Evolutionary conservation across 2,888 invertebrate species (phyloP), one percentile per base, ranked within the genome.

Genomic region (Linnaemya tessellans): DNA sequence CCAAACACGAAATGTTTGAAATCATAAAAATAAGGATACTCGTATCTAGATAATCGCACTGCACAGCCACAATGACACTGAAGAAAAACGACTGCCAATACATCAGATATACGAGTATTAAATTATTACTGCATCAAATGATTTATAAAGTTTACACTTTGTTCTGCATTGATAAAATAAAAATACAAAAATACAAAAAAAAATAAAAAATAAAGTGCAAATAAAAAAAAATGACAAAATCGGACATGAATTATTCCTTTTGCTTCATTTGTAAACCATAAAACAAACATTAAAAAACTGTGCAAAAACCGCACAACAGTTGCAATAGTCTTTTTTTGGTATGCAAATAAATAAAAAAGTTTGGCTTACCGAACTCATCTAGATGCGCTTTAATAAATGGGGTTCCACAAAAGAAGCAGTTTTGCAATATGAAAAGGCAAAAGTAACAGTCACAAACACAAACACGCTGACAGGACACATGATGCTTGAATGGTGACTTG

Each of bases 81-180:
- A 64, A 20, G 18, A 20, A 64, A 62, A 56, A 54, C 46, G 13
- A 46, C 67, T 84, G 84, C 71, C 84, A 84, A 78, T 60, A 71
- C 51, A 84, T 78, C 54, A 80, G 25, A 84, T 73, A 78, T 46
- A 5, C 30, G 30, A 5, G 30, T 30, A 25, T 41, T 10, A 80
- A 84, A 81, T 80, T 73, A 80, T 84, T 84, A 84, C 77, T 84
- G 84, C 84, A 84, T 78, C 77, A 73, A 80, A 73, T 73, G 65
- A 84, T 77, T 35, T 43, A 64, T 41, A 65, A 77, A 30, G 15
- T 64, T 67, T 46, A 35, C 8, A 41, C 15, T 30, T 35, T 73
- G 49, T 80, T 65, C 56, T 71, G 64, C 65, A 78, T 65, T 49
- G 30, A n/a, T 49, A 38, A 15, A 49, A 56, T 5, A 77, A 46